Base-by-base conservation (phyloP, 2,797 vertebrate genomes). In the Gambusia yucatana region DNA sequence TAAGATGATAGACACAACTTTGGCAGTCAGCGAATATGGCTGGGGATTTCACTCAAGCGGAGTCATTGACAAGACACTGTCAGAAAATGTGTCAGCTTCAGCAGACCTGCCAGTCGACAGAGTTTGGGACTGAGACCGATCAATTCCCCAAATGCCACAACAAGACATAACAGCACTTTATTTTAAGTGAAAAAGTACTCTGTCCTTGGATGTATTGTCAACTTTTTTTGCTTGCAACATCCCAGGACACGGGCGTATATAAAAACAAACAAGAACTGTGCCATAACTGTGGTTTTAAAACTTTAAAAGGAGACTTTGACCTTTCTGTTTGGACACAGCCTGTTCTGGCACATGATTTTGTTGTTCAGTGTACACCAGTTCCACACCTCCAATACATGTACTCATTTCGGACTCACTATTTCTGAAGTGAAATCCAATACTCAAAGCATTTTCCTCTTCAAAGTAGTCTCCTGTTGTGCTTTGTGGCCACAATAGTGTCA, bases 401-500 rank as follows among this genome's bases (percentile, higher is more conserved):
- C 84, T 89, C 63, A 85, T 94, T 91, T 91, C 86, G 47, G 88
- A 88, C 85, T 93, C 92, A 81, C 46, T 80, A 82, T 92, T 94
- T 91, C 82, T 81, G 86, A 89, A 86, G 91, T 89, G 92, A 95
- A 95, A 95, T 93, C 83, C 86, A 87, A 95, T 94, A 95, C 94
- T 91, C 87, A 90, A 93, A 95, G 92, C 93, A 85, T 83, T 94
- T 90, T 90, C 79, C 89, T 87, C 93, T 94, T 96, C 93, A 96
- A 95, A 96, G 94, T 94, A 86, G 87, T 87, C 91, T 94, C 95
- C 94, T 95, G 95, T 95, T 95, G 95, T 93, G 95, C 93, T 88
- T 88, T 95, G 94, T 94, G 92, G 91, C 93, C 94, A 95, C 94
- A 94, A 93, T 90, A 93, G 94, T 95, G 95, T 95, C 95, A 96